A percentile compares a stretch with the other conserved stretches of the same genome.
Conservation (phyloP, 2,888 invertebrate genomes). For the Caenorhabditis sulstoni region DNA sequence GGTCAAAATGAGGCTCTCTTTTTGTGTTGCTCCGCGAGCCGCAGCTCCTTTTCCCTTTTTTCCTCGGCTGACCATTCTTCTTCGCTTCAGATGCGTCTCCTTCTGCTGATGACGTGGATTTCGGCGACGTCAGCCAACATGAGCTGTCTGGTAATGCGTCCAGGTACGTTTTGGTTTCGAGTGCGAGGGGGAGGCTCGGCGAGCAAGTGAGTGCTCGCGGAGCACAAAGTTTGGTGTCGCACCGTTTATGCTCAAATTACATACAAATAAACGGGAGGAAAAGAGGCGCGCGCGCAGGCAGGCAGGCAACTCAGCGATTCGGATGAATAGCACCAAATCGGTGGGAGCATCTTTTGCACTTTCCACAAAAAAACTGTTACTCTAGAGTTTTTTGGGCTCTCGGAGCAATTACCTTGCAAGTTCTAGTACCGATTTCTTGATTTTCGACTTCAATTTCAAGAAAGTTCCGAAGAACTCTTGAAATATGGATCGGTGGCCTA, state of each 20-base stretch:
- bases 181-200: too few species aligned
- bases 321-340: conserved; percentile 54
- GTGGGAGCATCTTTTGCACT: conserved; percentile 34
- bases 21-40: background rate
- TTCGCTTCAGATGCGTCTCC: conserved; percentile 29
- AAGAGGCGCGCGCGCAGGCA: background rate
- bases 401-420: too few species aligned
- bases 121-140: conserved; percentile 37
- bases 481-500: too few species aligned
- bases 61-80: conserved; percentile 3
- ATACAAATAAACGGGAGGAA: conserved; percentile 10
- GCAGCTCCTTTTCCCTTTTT: conserved; percentile 7
- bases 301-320: conserved; percentile 24
- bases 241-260: conserved; percentile 57
- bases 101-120: conserved; percentile 22
- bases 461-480: too few species aligned
- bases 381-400: too few species aligned
- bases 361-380: too few species aligned
- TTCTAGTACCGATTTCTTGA: too few species aligned
- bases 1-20: conserved; percentile 40
- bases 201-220: conserved; percentile 22
- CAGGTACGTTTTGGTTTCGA: conserved; percentile 48
- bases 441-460: too few species aligned
- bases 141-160: conserved; percentile 60
- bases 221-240: conserved; percentile 21